Percentiles rank a stretch among this genome's conserved stretches.
These are phyloP conservation scores for Sitta carolinensis DNA, from an alignment of 2,797 vertebrate genomes.

Conservation along the genomic window DNA sequence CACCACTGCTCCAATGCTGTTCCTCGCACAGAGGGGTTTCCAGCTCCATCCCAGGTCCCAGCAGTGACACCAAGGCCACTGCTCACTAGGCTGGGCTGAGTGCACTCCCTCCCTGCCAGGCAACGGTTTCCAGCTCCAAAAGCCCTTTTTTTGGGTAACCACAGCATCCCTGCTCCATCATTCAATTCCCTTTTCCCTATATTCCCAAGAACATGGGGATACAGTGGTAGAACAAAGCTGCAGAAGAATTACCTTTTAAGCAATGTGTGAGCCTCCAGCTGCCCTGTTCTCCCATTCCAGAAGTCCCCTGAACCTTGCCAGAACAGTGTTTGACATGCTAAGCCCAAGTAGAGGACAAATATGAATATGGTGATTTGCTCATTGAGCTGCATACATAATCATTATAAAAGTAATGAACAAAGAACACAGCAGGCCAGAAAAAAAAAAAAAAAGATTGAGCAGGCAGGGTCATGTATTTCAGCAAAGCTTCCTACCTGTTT, in stretches of 20 bases:
- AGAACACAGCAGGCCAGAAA: background rate
- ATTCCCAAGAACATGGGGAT: background rate
- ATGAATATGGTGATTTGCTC: background rate
- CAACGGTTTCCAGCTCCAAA: background rate
- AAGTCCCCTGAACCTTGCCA: background rate
- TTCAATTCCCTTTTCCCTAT: background rate
- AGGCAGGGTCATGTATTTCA: background rate
- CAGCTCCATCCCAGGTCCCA: background rate
- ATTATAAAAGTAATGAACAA: background rate
- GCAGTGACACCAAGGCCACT: background rate
- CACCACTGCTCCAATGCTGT: background rate
- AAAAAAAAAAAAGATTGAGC: background rate
- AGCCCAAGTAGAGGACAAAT: background rate
- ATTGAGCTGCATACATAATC: background rate
- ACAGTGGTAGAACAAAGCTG: background rate
- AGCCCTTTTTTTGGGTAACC: background rate
- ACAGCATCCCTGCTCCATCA: background rate
- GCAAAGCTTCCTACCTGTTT: background rate
- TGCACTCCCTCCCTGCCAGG: background rate
- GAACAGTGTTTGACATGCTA: background rate
- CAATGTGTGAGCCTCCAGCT: background rate
- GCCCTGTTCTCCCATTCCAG: background rate
- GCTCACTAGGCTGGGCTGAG: background rate
- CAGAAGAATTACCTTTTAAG: background rate
- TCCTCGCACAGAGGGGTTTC: background rate